Percentiles rank a stretch among this genome's conserved stretches.
Evolutionary conservation across 2,113 vertebrate species (phyloP).

Genomic region (Cryptoleucopteryx plumbea): DNA sequence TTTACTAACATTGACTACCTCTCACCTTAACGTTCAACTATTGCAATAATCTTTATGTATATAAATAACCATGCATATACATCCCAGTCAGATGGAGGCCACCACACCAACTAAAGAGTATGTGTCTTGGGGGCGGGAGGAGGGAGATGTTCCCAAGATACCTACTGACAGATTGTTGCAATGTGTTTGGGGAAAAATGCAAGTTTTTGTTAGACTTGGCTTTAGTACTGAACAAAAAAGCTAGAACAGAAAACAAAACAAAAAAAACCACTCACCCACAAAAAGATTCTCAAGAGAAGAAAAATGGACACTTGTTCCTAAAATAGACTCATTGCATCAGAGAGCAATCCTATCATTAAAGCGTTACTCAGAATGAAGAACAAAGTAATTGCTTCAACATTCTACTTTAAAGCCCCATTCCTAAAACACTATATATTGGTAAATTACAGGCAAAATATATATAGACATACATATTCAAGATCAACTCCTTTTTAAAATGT

Average conservation of each 20-base stretch:
- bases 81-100: background rate
- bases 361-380: background rate
- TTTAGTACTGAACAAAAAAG: background rate
- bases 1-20: background rate
- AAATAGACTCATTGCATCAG: background rate
- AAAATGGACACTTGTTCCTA: background rate
- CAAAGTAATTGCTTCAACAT: background rate
- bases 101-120: accelerated
- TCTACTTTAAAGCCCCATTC: background rate
- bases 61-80: accelerated
- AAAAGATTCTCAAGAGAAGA: background rate
- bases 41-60: accelerated
- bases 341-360: background rate
- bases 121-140: background rate
- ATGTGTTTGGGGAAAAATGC: accelerated
- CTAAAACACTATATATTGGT: background rate
- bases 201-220: background rate
- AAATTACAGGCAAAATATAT: background rate
- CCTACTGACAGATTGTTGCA: background rate
- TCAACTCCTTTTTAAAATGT: background rate
- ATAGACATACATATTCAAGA: background rate
- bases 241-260: background rate
- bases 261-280: background rate
- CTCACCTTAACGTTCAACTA: background rate
- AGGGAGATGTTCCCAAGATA: background rate